These are phyloP conservation scores for Sesia bembeciformis DNA, from an alignment of 2,888 invertebrate genomes.

Conservation along the genomic window DNA sequence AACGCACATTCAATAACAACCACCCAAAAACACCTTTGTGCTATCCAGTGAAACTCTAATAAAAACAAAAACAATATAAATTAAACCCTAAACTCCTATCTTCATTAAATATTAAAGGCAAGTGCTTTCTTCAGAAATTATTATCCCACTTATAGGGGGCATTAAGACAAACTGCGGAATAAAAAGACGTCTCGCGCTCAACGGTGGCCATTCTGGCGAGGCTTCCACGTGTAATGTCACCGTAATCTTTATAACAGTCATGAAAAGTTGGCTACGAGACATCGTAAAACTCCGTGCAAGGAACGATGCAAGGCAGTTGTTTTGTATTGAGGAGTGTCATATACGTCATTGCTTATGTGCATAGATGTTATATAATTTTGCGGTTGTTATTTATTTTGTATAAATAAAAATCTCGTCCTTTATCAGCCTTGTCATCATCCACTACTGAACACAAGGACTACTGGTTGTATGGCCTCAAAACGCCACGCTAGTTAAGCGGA, in stretches of 20 bases:
- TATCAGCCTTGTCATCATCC: too few relatives aligned
- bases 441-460: too few relatives aligned
- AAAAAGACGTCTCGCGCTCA: slow-evolving; percentile 19
- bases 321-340: background rate
- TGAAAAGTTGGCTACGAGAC: slow-evolving; percentile 33
- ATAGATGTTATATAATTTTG: background rate
- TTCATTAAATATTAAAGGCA: background rate
- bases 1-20: too few relatives aligned
- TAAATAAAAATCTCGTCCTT: too few relatives aligned
- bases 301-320: background rate
- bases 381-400: too few relatives aligned
- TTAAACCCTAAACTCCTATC: background rate
- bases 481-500: too few relatives aligned
- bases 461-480: too few relatives aligned
- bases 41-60: too few relatives aligned
- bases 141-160: slow-evolving; percentile 25
- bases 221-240: slow-evolving; percentile 23
- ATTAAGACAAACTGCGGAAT: slow-evolving; percentile 40
- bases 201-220: slow-evolving; percentile 7
- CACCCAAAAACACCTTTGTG: too few relatives aligned
- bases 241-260: slow-evolving; percentile 45
- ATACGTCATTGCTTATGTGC: background rate
- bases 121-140: background rate
- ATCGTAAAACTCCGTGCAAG: slow-evolving; percentile 19
- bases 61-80: background rate